Base-by-base conservation (phyloP, 1,140 invertebrate species). In the Megalopta genalis region DNA sequence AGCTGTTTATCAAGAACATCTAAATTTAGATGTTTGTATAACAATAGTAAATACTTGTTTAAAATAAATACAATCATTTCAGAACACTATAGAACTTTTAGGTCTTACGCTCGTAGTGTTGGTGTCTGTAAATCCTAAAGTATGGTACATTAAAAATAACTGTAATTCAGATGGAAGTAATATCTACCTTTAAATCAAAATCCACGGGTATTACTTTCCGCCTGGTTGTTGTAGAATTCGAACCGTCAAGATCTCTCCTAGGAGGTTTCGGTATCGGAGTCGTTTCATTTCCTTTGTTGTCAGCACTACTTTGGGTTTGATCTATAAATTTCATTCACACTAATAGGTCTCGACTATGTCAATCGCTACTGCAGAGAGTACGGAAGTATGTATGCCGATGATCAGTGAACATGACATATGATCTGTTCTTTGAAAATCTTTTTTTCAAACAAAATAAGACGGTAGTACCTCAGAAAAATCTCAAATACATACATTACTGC, bases 201-300 rank as follows among this genome's bases (percentile, higher is more conserved):
- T 92, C 91, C 18, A 92, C 90, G 25, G 91, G 91, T 77, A 92
- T 92, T 37, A 92, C 67, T 87, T 91, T 91, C 8, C 85, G 88
- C 42, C 82, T 86, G 42, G 77, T 72, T n/a, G 79, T 74, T 0
- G 82, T 72, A 49, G 72, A 57, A 67, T 85, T 82, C n/a, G 79
- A 65, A 59, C 80, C 82, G 21, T 88, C 86, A 9, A 81, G 27
- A 80, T 82, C 79, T 63, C 90, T 84, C 59, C 84, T 84, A 39
- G 82, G 73, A 42, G 85, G 77, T 85, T 90, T 91, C 52, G 87
- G 81, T 65, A 69, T 46, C 23, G 71, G 42, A 9, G 81, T 32
- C 16, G 73, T 67, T 25, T 70, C 84, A 46, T 62, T 82, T 62
- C 86, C 85, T 57, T 77, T 83, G 12, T 59, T 16, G 60, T 73